Evolutionary conservation across 1,140 invertebrate species (phyloP).

Genomic region (Lanistes nyassanus): DNA sequence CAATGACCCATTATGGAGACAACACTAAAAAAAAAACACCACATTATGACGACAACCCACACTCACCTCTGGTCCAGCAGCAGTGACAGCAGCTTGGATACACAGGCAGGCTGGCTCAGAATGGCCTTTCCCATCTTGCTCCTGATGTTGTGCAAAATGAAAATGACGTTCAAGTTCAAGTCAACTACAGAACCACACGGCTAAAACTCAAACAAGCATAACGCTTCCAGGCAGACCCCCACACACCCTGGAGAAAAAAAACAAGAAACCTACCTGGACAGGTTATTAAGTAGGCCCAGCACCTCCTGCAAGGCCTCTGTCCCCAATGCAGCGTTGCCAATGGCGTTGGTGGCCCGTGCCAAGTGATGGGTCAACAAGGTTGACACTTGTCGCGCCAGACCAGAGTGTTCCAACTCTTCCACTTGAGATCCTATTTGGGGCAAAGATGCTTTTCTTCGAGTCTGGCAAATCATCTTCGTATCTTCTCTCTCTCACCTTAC

Average conservation of each 20-base stretch:
- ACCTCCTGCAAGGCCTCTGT: constrained; percentile 66
- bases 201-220: too few relatives aligned
- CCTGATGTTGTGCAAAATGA: constrained; percentile 27
- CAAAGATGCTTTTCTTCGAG: not conserved
- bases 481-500: too few relatives aligned
- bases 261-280: constrained; percentile 46
- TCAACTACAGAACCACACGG: too few relatives aligned
- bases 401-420: constrained; percentile 63
- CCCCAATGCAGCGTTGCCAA: constrained; percentile 60
- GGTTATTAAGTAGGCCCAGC: constrained; percentile 63
- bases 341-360: constrained; percentile 62
- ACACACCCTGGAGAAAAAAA: not conserved
- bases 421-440: constrained; percentile 42
- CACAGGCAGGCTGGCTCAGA: constrained; percentile 66
- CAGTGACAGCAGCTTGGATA: constrained; percentile 65
- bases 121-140: constrained; percentile 66
- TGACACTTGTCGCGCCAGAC: constrained; percentile 66
- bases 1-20: not conserved
- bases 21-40: too few relatives aligned
- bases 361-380: constrained; percentile 65
- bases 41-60: too few relatives aligned
- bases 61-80: constrained; percentile 64
- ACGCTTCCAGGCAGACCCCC: too few relatives aligned
- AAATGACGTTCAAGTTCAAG: not conserved
- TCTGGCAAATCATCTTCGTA: too few relatives aligned